Base-by-base conservation (phyloP, 2,888 invertebrate species). In the Oscheius sp. region DNA sequence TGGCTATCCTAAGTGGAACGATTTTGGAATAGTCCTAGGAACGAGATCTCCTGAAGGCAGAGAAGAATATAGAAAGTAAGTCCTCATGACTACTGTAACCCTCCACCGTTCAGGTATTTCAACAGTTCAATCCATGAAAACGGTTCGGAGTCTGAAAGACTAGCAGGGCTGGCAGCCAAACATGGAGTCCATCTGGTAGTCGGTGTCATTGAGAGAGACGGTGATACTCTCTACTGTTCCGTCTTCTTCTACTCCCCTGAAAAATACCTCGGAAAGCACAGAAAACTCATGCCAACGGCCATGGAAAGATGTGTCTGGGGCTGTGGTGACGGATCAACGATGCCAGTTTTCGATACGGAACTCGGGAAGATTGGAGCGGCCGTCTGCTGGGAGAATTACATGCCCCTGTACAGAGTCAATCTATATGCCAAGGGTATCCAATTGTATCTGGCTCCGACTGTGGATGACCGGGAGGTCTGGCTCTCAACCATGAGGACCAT, bases 311-410 rank as follows among this genome's bases (percentile, higher is more conserved):
- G 84, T 55, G 82, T 87, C 2, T 87, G 87, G 87, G 86, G 87
- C 3, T 76, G 79, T 32, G 87, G 87, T 0, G 86, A 86, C 71
- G 86, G 87, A 10, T 83, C 84, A 1, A 86, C 85, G 1, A 81
- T 87, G 79, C 75, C 81, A 0, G 86, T 85, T 2, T 75, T 80
- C 47, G 71, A 80, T 13, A 86, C 87, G 9, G 70, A 65, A 5
- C 37, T 87, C 5, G 87, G 87, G 5, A 84, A 76, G 47, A 82
- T 87, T 57, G 85, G 85, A 11, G 78, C 84, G 10, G 86, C 82
- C 4, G 83, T 87, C 51, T 87, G 87, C 68, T 87, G 87, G 87
- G 87, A 87, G 72, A 87, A 85, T 66, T 87, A 87, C 76, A 84
- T 84, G 83, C 84, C 84, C n/a, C 73, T 84, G 32, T 84, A 83